Conservation (phyloP, 2,113 vertebrate species). For the Rafetus swinhoei region DNA sequence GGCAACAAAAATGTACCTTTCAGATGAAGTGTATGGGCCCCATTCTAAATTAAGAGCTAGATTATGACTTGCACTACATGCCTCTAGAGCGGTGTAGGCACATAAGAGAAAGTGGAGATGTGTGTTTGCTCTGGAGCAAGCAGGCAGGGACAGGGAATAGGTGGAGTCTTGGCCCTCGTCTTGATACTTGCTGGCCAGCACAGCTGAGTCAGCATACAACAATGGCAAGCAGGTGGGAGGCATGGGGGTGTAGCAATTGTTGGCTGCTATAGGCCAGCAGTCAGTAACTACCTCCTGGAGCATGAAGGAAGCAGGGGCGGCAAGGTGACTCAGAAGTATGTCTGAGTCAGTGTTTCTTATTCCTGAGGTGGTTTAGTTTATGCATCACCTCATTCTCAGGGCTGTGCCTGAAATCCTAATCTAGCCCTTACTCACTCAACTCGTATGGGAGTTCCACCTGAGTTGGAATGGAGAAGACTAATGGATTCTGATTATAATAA, state of each 20-base stretch:
- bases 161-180: neutral
- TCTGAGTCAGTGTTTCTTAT: neutral
- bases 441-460: neutral
- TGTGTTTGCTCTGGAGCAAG: fast-evolving
- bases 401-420: neutral
- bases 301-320: neutral
- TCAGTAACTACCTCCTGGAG: neutral
- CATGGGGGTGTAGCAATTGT: neutral
- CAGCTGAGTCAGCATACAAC: neutral
- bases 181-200: neutral
- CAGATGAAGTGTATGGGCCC: neutral
- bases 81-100: neutral
- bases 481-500: neutral
- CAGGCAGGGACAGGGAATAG: neutral
- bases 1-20: neutral
- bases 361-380: neutral
- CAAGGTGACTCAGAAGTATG: neutral
- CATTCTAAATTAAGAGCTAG: neutral
- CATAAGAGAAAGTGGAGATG: fast-evolving
- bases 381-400: neutral
- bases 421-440: neutral
- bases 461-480: neutral
- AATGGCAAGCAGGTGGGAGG: neutral
- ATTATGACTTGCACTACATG: neutral
- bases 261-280: neutral